These are phyloP conservation scores for Nymphalis polychloros DNA, from an alignment of 2,888 invertebrate genomes.

Conservation along the genomic window DNA sequence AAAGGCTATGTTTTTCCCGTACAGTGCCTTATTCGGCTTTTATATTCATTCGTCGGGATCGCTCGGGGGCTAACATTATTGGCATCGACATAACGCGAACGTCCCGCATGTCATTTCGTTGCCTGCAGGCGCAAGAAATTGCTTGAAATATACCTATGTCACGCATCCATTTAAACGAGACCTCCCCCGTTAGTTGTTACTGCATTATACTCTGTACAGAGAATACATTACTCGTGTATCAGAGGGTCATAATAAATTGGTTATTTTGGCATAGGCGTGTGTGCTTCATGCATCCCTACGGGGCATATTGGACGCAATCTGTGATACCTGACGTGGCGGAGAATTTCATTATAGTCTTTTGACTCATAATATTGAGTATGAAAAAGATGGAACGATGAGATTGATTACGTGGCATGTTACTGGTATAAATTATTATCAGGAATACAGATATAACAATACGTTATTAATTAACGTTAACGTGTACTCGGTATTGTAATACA, in stretches of 20 bases:
- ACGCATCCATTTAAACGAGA: slow-evolving; percentile 50
- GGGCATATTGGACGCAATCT: slow-evolving; percentile 76
- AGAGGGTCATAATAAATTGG: slow-evolving; percentile 52
- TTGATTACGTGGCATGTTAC: not conserved
- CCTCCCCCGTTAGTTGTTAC: slow-evolving; percentile 32
- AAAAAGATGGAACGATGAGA: slow-evolving; percentile 23
- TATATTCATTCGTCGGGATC: slow-evolving; percentile 51
- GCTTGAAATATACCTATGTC: slow-evolving; percentile 68
- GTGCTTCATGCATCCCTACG: slow-evolving; percentile 61
- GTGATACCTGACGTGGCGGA: slow-evolving; percentile 70
- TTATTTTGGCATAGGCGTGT: slow-evolving; percentile 47
- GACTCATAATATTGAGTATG: slow-evolving; percentile 60
- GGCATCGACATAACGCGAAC: slow-evolving; percentile 65
- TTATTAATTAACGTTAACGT: not conserved
- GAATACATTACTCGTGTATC: slow-evolving; percentile 16
- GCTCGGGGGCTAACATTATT: slow-evolving; percentile 60
- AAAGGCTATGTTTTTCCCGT: slow-evolving; percentile 22
- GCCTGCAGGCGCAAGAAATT: slow-evolving; percentile 75
- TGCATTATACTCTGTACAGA: not conserved
- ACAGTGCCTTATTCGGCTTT: slow-evolving; percentile 35
- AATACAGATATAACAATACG: not conserved
- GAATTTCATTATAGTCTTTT: slow-evolving; percentile 75
- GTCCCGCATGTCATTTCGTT: slow-evolving; percentile 70
- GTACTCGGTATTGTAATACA: slow-evolving; percentile 14
- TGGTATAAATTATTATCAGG: not conserved